phyloP scores from a whole-genome alignment of 2,113 vertebrate genomes.

The Oostethus manadensis region DNA sequence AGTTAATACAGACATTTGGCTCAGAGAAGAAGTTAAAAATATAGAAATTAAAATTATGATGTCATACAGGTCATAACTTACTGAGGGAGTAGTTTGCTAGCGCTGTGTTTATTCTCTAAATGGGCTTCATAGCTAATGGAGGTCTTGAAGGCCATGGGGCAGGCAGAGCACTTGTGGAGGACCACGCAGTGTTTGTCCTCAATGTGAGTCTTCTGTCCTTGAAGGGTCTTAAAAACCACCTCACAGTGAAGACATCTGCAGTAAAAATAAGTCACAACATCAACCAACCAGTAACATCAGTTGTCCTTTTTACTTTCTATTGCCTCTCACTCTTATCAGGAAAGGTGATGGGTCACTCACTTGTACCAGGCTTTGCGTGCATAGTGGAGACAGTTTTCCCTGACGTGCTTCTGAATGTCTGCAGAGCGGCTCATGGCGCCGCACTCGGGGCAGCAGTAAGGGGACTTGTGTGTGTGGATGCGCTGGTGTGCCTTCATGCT shows the following conservation, averaged over 20 bases:
- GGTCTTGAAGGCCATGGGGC: constrained; percentile 91
- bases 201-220: constrained; percentile 86
- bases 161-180: constrained; percentile 90
- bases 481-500: constrained; percentile 89
- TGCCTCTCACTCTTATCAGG: not conserved
- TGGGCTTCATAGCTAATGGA: constrained; percentile 78
- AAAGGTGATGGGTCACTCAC: constrained; percentile 62
- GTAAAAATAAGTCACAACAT: not conserved
- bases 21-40: not conserved
- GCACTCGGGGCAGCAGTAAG: constrained; percentile 92
- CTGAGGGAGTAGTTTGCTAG: constrained; percentile 73
- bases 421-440: constrained; percentile 83
- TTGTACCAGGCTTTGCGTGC: constrained; percentile 90
- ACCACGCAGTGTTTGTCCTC: constrained; percentile 90
- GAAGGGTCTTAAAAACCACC: constrained; percentile 82
- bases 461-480: constrained; percentile 89
- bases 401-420: constrained; percentile 94
- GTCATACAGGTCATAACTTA: constrained; percentile 66
- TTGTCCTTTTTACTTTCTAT: no score
- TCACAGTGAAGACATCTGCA: constrained; percentile 93
- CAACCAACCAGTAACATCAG: not conserved
- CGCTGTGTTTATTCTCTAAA: constrained; percentile 79
- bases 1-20: not conserved
- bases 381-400: constrained; percentile 94
- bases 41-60: not conserved